Evolutionary conservation across 2,797 vertebrate genomes (phyloP), one percentile per base, ranked within the genome.

Genomic region (Nasua narica): DNA sequence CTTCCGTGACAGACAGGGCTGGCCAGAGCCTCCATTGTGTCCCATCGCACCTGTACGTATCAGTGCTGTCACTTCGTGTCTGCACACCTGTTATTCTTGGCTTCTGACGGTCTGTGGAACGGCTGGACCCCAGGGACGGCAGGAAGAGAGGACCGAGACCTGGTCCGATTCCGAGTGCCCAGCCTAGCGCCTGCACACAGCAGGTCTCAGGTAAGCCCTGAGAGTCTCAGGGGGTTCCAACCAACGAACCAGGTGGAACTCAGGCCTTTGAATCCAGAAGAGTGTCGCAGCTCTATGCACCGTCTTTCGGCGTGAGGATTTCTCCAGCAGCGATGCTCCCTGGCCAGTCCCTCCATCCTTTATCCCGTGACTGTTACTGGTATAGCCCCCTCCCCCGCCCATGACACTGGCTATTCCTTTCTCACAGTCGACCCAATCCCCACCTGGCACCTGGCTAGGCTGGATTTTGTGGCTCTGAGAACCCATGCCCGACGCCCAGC

Each of bases 21-120:
- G 37, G 25, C 56, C 35, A 4, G 40, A 60, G 52, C 18, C 10
- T 48, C 35, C 16, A 0, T 65, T 60, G 74, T 40, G 54, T 35
- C 72, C 40, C 21, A 32, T 0, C 1, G 23, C 2, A 0, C 65
- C 14, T 72, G 11, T n/a, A 14, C 16, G 16, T 43, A 16, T 52
- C n/a, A 14, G 16, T 23, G 15, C 27, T 25, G 46, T 56, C 32
- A 72, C 62, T 67, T 50, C 48, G 14, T 5, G 67, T 69, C 70
- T 1, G 8, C 18, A 3, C 32, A 23, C 5, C 29, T 21, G 6
- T 40, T 40, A 40, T 16, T 5, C 65, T 74, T 37, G 0, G 8
- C 72, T 46, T 27, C 65, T 50, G 62, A 37, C 37, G 3, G 21
- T 56, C 81, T 78, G 0, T 23, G 65, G 72, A n/a, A 16, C 4